Conservation (phyloP, 2,888 invertebrate genomes). For the Meandrusa payeni region DNA sequence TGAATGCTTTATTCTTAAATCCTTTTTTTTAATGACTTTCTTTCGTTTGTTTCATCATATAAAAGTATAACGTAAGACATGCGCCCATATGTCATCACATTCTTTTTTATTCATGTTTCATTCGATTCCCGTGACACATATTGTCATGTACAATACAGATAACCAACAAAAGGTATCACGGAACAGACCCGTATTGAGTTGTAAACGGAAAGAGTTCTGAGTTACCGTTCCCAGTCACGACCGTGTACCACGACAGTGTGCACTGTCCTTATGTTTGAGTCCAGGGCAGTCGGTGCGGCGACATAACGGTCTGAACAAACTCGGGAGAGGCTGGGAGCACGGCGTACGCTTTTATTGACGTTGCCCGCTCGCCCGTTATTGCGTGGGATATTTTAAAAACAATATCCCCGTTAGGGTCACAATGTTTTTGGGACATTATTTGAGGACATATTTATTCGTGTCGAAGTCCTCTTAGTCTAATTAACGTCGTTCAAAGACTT, state of each 20-base stretch:
- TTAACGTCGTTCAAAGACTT: too few species aligned
- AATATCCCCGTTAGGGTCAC: constrained; percentile 6
- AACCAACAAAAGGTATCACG: constrained; percentile 6
- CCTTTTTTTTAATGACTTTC: too few species aligned
- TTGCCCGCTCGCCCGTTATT: constrained; percentile 4
- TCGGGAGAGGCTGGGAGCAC: constrained; percentile 8
- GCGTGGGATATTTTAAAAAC: constrained; percentile 22
- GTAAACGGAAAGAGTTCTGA: constrained; percentile 17
- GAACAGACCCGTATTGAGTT: constrained; percentile 13
- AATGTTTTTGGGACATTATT: neutral
- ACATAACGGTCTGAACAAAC: constrained; percentile 14
- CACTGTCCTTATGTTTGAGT: constrained; percentile 2
- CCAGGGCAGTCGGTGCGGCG: neutral
- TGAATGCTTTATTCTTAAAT: too few species aligned
- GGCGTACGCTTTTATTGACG: constrained; percentile 6
- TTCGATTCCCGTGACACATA: too few species aligned
- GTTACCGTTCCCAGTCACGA: constrained; percentile 19
- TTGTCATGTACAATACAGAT: too few species aligned
- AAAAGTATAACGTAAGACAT: too few species aligned
- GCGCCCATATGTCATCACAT: too few species aligned
- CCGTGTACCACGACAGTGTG: constrained; percentile 1
- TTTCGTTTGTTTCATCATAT: too few species aligned
- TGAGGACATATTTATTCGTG: neutral
- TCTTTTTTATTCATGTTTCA: too few species aligned
- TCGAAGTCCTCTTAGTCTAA: too few species aligned